Evolutionary conservation across 2,888 invertebrate genomes (phyloP).

Genomic region (Choristoneura rosaceana): DNA sequence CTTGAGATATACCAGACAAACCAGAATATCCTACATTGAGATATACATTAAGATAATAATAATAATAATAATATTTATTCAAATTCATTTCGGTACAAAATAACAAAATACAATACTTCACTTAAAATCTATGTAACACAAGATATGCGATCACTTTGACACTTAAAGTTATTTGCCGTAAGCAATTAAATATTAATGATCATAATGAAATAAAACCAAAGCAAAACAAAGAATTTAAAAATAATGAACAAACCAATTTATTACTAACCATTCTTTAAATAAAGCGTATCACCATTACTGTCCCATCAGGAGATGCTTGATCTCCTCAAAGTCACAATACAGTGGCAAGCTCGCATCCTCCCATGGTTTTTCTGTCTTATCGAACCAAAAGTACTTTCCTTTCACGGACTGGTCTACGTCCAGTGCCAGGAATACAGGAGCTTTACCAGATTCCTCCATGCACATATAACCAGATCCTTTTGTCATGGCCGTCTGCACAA

Average conservation of each 20-base stretch:
- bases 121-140: too few species aligned
- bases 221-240: too few species aligned
- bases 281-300: not conserved
- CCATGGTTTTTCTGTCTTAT: constrained; percentile 51
- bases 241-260: not conserved
- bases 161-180: too few species aligned
- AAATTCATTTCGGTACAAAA: too few species aligned
- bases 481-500: constrained; percentile 51
- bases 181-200: too few species aligned
- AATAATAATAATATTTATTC: too few species aligned
- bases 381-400: constrained; percentile 53
- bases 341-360: constrained; percentile 37
- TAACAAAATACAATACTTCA: too few species aligned
- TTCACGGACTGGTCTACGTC: constrained; percentile 51
- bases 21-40: too few species aligned
- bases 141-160: too few species aligned
- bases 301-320: constrained; percentile 19
- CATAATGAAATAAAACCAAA: too few species aligned
- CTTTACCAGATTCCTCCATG: constrained; percentile 45
- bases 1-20: too few species aligned
- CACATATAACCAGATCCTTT: constrained; percentile 46
- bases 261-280: not conserved
- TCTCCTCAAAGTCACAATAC: constrained; percentile 22
- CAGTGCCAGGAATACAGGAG: constrained; percentile 50
- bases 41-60: too few species aligned